These are phyloP conservation scores for Heterohyrax brucei DNA, from an alignment of 2,797 vertebrate genomes.

Conservation along the genomic window DNA sequence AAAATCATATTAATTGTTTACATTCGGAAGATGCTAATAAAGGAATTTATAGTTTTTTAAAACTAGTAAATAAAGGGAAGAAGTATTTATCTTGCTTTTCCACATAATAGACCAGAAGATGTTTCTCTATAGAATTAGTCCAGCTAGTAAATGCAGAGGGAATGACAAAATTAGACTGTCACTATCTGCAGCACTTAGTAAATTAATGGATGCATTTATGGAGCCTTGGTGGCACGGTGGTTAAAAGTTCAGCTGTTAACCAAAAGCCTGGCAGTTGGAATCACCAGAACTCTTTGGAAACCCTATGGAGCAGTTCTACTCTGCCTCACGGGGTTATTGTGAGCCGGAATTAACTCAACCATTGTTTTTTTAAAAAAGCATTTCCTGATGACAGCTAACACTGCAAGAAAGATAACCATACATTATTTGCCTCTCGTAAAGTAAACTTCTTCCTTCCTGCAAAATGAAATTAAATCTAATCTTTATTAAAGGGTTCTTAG, in stretches of 20 bases:
- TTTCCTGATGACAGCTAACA: neutral
- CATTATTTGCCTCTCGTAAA: neutral
- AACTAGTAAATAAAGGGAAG: neutral
- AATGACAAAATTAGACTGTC: neutral
- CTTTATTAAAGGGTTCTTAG: neutral
- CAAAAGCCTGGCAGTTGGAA: too few relatives aligned
- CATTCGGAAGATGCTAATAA: neutral
- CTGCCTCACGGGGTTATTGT: too few relatives aligned
- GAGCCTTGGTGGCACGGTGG: too few relatives aligned
- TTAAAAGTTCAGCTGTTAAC: too few relatives aligned
- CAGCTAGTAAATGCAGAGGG: neutral
- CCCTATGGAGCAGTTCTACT: too few relatives aligned
- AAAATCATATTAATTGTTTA: neutral
- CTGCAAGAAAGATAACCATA: neutral
- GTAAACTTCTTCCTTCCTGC: neutral
- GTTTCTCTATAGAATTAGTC: neutral
- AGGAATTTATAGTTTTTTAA: neutral
- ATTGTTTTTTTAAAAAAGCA: neutral
- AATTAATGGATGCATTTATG: neutral
- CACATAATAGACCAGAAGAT: neutral
- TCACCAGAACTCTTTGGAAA: too few relatives aligned
- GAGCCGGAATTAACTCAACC: too few relatives aligned
- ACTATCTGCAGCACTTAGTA: neutral
- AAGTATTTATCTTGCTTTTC: neutral
- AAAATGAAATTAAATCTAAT: neutral